Evolutionary conservation across 2,888 invertebrate genomes (phyloP).

Genomic region (Gastracanthus pulcherrimus): DNA sequence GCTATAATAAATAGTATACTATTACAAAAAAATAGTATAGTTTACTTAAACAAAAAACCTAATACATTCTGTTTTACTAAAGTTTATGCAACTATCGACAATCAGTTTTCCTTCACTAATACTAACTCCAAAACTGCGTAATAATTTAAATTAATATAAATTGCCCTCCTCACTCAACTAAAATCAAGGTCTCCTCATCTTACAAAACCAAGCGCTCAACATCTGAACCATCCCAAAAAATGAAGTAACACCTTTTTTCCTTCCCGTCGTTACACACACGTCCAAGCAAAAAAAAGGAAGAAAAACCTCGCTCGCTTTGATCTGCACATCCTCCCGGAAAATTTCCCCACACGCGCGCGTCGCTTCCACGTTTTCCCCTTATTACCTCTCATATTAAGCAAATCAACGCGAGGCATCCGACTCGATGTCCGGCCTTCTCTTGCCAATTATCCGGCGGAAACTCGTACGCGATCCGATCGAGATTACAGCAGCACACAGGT

Average conservation of each 20-base stretch:
- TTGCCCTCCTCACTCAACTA: no score
- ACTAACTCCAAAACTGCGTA: no score
- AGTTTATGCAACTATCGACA: no score
- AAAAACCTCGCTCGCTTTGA: background rate
- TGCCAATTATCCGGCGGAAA: slow-evolving; percentile 49
- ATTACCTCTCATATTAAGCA: slow-evolving; percentile 11
- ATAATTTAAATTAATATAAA: background rate
- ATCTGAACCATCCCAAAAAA: background rate
- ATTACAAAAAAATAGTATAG: no score
- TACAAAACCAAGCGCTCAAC: background rate
- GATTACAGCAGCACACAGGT: background rate
- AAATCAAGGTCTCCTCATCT: background rate
- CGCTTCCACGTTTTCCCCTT: background rate
- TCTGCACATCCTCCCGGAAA: background rate
- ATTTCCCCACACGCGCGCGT: slow-evolving; percentile 1
- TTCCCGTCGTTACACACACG: background rate
- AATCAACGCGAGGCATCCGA: slow-evolving; percentile 22
- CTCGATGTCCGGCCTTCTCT: slow-evolving; percentile 13
- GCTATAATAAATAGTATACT: no score
- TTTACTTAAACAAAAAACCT: no score
- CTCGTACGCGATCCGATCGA: background rate
- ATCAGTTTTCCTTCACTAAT: no score
- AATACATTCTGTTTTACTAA: no score
- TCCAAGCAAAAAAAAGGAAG: background rate
- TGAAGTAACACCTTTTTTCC: background rate